Percentiles rank a stretch among this genome's conserved stretches.
These are phyloP conservation scores for Chirona hameri DNA, from an alignment of 2,888 invertebrate genomes.

Conservation along the genomic window DNA sequence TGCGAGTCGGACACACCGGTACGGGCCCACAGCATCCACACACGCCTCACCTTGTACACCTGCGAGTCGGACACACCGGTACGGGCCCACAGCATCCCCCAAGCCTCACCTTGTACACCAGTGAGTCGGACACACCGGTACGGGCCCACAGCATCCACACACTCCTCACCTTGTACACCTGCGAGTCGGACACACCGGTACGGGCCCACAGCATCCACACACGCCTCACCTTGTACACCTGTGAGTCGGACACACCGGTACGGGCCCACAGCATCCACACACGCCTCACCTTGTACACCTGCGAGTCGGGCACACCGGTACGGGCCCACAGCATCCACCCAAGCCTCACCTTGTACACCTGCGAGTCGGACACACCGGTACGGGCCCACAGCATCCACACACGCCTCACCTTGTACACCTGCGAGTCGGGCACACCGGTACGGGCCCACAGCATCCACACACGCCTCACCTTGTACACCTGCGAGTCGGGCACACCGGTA, in stretches of 20 bases:
- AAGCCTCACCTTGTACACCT: constrained; percentile 74
- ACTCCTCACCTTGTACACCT: constrained; percentile 74
- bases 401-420: constrained; percentile 74
- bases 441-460: too few relatives aligned
- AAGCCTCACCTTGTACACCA: constrained; percentile 74
- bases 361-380: constrained; percentile 93
- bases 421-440: constrained; percentile 93
- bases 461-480: constrained; percentile 74
- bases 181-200: constrained; percentile 93
- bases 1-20: constrained; percentile 94
- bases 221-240: constrained; percentile 74
- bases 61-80: constrained; percentile 94
- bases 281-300: constrained; percentile 74
- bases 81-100: too few relatives aligned
- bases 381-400: too few relatives aligned
- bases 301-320: constrained; percentile 93
- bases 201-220: too few relatives aligned
- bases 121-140: constrained; percentile 82
- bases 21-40: too few relatives aligned
- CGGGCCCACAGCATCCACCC: too few relatives aligned
- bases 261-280: too few relatives aligned
- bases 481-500: too few relatives aligned
- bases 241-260: constrained; percentile 69
- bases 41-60: constrained; percentile 71
- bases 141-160: too few relatives aligned